phyloP scores from a whole-genome alignment of 2,888 invertebrate species.

The Napeogenes sylphis region DNA sequence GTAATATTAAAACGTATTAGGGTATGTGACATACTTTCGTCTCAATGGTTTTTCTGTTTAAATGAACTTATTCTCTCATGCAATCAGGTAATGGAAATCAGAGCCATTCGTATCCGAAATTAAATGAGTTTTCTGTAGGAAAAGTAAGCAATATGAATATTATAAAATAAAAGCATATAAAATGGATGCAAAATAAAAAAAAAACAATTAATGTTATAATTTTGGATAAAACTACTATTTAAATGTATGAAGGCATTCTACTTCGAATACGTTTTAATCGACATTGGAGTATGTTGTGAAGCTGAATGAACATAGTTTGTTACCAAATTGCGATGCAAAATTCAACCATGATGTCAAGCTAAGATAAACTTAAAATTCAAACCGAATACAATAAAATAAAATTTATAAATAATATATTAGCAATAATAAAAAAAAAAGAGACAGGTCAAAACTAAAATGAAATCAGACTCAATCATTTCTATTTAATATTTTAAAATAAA shows the following conservation, averaged over 20 bases:
- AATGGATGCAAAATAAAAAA: not conserved
- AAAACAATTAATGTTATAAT: not conserved
- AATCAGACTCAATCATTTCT: no score
- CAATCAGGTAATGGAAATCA: conserved; percentile 7
- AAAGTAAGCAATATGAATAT: not conserved
- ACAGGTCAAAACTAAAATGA: no score
- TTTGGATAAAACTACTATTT: not conserved
- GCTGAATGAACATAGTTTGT: not conserved
- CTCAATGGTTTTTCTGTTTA: not conserved
- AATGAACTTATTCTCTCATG: conserved; percentile 2
- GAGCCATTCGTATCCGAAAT: not conserved
- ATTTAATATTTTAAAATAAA: no score
- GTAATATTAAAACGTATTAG: not conserved
- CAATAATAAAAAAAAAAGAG: no score
- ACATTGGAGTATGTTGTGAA: not conserved
- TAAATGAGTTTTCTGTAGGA: not conserved
- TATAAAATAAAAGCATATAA: not conserved
- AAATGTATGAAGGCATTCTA: not conserved
- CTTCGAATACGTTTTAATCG: conserved; percentile 1
- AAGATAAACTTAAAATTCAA: no score
- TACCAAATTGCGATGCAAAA: not conserved
- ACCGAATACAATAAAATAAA: no score
- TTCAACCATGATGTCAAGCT: no score
- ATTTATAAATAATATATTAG: no score
- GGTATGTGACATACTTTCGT: conserved; percentile 5